These are phyloP conservation scores for Lagenorhynchus albirostris DNA, from an alignment of 2,113 vertebrate species.

Conservation along the genomic window DNA sequence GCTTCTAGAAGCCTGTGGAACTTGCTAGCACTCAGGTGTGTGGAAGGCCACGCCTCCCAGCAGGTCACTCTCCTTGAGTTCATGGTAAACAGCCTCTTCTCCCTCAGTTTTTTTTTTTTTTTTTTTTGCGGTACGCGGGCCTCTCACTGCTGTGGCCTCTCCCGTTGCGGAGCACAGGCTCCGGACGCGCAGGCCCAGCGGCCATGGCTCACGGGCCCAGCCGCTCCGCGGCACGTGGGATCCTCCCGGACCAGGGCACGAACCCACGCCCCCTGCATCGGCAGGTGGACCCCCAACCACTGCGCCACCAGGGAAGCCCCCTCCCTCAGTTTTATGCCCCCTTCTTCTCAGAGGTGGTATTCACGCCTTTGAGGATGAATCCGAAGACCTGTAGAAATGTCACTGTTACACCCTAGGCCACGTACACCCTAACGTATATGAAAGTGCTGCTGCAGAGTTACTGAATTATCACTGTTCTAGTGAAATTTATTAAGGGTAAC, in stretches of 20 bases:
- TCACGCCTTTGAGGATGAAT: not conserved
- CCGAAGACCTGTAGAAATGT: not conserved
- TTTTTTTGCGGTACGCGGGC: too few species aligned
- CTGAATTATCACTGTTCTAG: not conserved
- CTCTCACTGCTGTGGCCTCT: too few species aligned
- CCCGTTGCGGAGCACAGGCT: too few species aligned
- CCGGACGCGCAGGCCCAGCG: too few species aligned
- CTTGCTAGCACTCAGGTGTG: not conserved
- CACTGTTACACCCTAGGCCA: not conserved
- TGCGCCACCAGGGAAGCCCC: too few species aligned
- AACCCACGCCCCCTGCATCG: too few species aligned
- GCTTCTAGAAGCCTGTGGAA: not conserved
- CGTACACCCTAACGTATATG: not conserved
- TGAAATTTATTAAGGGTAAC: not conserved
- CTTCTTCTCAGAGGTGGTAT: not conserved
- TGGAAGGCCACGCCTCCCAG: not conserved
- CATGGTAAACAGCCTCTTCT: not conserved
- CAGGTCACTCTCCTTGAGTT: not conserved
- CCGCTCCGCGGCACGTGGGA: too few species aligned
- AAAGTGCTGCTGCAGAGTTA: not conserved
- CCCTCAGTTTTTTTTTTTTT: fast-evolving
- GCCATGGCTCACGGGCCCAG: too few species aligned
- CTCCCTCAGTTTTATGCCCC: fast-evolving
- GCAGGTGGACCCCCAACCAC: too few species aligned
- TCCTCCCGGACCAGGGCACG: too few species aligned